Evolutionary conservation across 1,140 invertebrate species (phyloP), one percentile per base, ranked within the genome.

Genomic region (Eupeodes corollae): DNA sequence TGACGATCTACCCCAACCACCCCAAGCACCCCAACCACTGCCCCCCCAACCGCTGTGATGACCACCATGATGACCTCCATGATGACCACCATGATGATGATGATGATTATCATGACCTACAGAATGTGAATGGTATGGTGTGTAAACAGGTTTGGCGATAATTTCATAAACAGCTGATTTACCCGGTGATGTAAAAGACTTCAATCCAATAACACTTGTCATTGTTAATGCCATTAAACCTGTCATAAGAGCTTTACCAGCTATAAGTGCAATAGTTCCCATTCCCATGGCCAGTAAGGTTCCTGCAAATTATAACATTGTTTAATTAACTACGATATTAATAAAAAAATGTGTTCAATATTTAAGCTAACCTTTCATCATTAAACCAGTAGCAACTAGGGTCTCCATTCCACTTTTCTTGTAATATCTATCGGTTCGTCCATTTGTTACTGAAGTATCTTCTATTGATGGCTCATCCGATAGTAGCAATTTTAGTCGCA

Each of bases 241-340:
- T 0, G 84, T 85, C 82, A 88, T 87, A 10, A 89, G 60, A 2
- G 86, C 86, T 67, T 89, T 89, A n/a, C 86, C 86, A 5, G 86
- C 84, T 3, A 88, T 68, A 35, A 84, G 69, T 0, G 85, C 85
- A 2, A 89, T 61, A 0, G 79, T 83, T n/a, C 82, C 84, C 45
- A 88, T 70, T 8, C 79, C 85, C 12, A 88, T 56, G 0, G 84
- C 83, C 56, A 84, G 78, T 1, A 88, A 59, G 2, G 83, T 88
- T 56, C 78, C 78, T 79, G 67, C 14, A 61, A 69, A 56, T 44
- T 48, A n/a, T n/a, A n/a, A n/a, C n/a, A n/a, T n/a, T n/a, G n/a
- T n/a, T n/a, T n/a, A n/a, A n/a, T n/a, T 40, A 42, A 41, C 18
- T 48, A 16, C 19, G 32, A n/a, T 35, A 30, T 34, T 51, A 30